phyloP scores from a whole-genome alignment of 2,797 vertebrate species.

The Anisognathus igniventris region DNA sequence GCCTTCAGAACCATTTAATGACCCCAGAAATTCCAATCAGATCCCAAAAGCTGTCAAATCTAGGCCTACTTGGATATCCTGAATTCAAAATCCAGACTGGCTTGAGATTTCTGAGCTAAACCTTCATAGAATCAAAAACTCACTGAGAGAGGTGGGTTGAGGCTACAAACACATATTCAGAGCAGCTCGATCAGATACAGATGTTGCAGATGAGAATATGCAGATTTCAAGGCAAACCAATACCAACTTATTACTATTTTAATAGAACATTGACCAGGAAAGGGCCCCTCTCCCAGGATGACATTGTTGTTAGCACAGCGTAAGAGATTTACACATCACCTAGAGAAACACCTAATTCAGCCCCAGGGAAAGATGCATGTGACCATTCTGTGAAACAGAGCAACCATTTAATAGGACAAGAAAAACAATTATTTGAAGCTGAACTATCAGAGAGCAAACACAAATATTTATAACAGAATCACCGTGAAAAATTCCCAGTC shows the following conservation, averaged over 20 bases:
- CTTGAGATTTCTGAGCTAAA: not conserved
- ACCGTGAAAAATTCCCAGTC: not conserved
- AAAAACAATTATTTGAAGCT: not conserved
- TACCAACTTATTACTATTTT: not conserved
- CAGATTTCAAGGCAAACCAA: not conserved
- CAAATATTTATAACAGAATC: not conserved
- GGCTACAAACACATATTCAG: not conserved
- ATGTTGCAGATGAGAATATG: not conserved
- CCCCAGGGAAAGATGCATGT: not conserved
- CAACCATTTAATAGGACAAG: not conserved
- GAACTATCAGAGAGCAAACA: fast-evolving
- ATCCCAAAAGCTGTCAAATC: not conserved
- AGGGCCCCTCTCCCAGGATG: not conserved
- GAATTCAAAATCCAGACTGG: not conserved
- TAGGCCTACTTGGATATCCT: not conserved
- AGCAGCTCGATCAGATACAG: not conserved
- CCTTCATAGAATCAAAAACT: not conserved
- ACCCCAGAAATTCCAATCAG: not conserved
- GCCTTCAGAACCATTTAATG: not conserved
- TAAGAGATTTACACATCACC: not conserved
- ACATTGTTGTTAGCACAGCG: not conserved
- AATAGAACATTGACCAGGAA: not conserved
- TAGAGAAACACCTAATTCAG: not conserved
- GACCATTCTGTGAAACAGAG: not conserved
- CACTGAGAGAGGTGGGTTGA: not conserved